Evolutionary conservation across 2,888 invertebrate species (phyloP).

Genomic region (Fragum fragum): DNA sequence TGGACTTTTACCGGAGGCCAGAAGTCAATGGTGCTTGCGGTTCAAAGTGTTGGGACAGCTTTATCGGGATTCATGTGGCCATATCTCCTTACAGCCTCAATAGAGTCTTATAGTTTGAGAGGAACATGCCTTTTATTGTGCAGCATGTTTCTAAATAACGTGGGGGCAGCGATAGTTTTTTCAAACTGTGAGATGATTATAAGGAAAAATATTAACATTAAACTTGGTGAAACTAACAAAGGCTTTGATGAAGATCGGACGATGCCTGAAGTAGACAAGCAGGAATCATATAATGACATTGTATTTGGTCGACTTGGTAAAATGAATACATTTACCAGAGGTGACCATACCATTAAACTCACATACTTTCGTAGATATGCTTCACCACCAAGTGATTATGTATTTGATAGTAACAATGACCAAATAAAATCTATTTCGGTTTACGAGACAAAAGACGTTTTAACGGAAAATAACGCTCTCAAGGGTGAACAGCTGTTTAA

Average conservation of each 20-base stretch:
- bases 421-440: background rate
- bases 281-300: background rate
- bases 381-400: background rate
- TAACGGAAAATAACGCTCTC: background rate
- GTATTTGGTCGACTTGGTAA: background rate
- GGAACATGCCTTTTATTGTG: slow-evolving; percentile 20
- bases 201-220: background rate
- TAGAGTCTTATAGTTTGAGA: background rate
- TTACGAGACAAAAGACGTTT: background rate
- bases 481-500: too few species aligned
- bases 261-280: background rate
- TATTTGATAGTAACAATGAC: background rate
- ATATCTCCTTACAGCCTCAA: background rate
- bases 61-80: slow-evolving; percentile 16
- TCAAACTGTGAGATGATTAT: background rate
- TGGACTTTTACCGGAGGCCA: background rate
- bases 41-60: slow-evolving; percentile 13
- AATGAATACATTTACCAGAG: background rate
- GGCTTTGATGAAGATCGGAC: background rate
- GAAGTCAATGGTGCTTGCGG: background rate
- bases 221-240: background rate
- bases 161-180: background rate
- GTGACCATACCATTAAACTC: too few species aligned
- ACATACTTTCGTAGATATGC: too few species aligned
- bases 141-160: background rate